Evolutionary conservation across 2,113 vertebrate species (phyloP).

Genomic region (Malurus cyaneus): DNA sequence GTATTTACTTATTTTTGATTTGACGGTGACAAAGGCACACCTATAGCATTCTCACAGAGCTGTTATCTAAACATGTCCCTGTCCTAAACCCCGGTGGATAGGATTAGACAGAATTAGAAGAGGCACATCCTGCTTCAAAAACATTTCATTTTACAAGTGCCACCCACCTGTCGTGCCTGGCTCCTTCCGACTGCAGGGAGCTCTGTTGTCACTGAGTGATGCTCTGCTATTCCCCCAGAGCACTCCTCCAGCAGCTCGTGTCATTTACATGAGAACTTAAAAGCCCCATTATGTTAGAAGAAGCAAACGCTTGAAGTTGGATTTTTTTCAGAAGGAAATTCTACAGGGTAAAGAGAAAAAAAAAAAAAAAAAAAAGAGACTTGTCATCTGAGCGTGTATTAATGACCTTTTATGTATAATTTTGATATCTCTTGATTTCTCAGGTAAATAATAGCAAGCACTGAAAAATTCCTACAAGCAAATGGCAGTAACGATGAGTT

Average conservation of each 20-base stretch:
- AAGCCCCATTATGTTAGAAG: neutral
- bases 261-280: neutral
- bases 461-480: neutral
- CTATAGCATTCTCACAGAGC: neutral
- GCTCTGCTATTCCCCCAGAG: neutral
- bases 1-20: neutral
- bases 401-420: neutral
- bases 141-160: neutral
- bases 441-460: neutral
- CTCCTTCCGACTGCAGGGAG: neutral
- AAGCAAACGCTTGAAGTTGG: neutral
- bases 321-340: neutral
- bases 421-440: neutral
- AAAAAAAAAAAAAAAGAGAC: neutral
- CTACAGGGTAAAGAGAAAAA: neutral
- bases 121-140: neutral
- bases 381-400: neutral
- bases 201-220: neutral
- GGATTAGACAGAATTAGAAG: neutral
- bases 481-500: neutral
- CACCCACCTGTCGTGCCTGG: neutral
- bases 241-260: neutral
- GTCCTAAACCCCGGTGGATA: fast-evolving
- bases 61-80: neutral
- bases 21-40: neutral